Base-by-base conservation (phyloP, 2,888 invertebrate species). In the Ormyrus pomaceus region DNA sequence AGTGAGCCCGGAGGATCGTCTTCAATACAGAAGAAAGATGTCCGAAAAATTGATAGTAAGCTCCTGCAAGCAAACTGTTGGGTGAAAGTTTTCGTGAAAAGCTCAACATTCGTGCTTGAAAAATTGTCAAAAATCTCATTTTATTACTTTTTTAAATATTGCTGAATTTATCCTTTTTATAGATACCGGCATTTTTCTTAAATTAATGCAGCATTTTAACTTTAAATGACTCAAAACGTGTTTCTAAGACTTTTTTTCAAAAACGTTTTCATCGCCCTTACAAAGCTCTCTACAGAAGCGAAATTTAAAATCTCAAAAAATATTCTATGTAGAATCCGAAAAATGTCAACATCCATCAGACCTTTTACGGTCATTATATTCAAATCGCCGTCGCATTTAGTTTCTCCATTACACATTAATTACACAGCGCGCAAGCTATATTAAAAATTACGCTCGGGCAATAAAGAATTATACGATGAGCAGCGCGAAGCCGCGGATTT, bases 381-480 rank as follows among this genome's bases (percentile, higher is more conserved):
- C 34, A 34, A 34, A 34, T 62, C 11, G n/a, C 8, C 69, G 70
- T 76, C 55, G 70, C 62, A 76, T 69, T 76, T 68, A 76, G 69
- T 76, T 76, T 53, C 53, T 61, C 19, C 34, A 34, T 7, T 8
- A 58, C 2, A 13, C n/a, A 51, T 34, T 2, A 34, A 2, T 34
- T 34, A 11, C 5, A 19, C 11, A 3, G 51, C n/a, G n/a, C 48
- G 19, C 58, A 56, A 73, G 75, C 62, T 80, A 68, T 72, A 72
- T 77, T 80, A 72, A 80, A 80, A 80, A 80, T 80, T 80, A 72
- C 66, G 65, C 74, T 55, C n/a, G 48, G 10, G 46, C 74, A 69
- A 74, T 70, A 74, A 79, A 70, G 75, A 62, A 75, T 64, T 34
- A 34, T 5, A 13, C 13, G 7, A 59, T 48, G 48, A 58, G 19